phyloP scores from a whole-genome alignment of 2,888 invertebrate species.

The Priocnemis perturbator region DNA sequence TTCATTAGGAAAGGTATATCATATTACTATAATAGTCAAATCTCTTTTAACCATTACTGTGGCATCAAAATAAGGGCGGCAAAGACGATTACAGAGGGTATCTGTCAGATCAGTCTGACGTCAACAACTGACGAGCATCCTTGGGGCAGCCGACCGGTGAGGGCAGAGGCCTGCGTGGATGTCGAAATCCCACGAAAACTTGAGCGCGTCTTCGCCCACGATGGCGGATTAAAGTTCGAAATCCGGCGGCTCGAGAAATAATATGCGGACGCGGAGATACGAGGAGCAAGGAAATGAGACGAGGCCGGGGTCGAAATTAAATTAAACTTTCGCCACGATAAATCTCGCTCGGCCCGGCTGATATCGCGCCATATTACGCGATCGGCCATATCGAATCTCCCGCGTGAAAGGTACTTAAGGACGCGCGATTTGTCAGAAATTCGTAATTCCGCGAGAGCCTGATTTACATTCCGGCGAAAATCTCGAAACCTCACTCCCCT shows the following conservation, averaged over 20 bases:
- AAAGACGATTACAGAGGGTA: too few species aligned
- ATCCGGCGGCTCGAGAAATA: conserved; percentile 61
- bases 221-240: conserved; percentile 63
- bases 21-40: too few species aligned
- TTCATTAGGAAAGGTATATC: too few species aligned
- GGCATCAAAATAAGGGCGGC: too few species aligned
- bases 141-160: too few species aligned
- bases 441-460: not conserved
- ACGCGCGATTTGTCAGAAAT: conserved; percentile 9
- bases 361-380: conserved; percentile 23
- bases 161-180: not conserved
- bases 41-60: too few species aligned
- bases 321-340: conserved; percentile 65
- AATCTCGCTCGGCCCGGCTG: conserved; percentile 39
- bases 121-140: too few species aligned
- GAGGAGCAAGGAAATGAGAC: conserved; percentile 59
- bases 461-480: conserved; percentile 1
- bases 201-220: conserved; percentile 31
- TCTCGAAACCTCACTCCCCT: not conserved
- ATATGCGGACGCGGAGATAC: conserved; percentile 57
- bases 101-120: too few species aligned
- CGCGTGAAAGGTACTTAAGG: conserved; percentile 1
- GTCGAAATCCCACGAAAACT: conserved; percentile 43
- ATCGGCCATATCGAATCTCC: conserved; percentile 25
- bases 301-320: conserved; percentile 56